phyloP scores from a whole-genome alignment of 2,113 vertebrate genomes.

The Poecilia latipinna region DNA sequence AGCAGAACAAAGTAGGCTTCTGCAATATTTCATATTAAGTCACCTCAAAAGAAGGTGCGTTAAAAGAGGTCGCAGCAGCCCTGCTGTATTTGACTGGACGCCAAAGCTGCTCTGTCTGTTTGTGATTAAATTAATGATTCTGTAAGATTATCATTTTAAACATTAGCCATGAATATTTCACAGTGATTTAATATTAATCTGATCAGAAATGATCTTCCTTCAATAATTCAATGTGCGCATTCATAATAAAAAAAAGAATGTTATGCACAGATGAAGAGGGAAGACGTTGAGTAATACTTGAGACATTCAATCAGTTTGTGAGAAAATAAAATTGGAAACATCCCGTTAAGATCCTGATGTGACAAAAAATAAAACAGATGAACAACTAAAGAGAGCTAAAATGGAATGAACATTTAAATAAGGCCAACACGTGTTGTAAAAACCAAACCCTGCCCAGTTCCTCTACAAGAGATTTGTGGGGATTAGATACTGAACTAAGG shows the following conservation, averaged over 20 bases:
- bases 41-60: constrained; percentile 48
- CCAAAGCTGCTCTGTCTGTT: constrained; percentile 63
- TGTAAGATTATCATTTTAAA: constrained; percentile 65
- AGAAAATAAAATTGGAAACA: constrained; percentile 36
- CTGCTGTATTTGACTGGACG: constrained; percentile 35
- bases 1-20: constrained; percentile 41
- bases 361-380: constrained; percentile 14
- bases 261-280: constrained; percentile 42
- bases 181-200: constrained; percentile 80
- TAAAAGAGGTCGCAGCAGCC: constrained; percentile 25
- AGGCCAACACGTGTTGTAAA: constrained; percentile 25
- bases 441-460: constrained; percentile 29
- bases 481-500: constrained; percentile 71
- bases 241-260: constrained; percentile 79
- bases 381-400: constrained; percentile 6
- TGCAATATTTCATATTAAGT: constrained; percentile 57
- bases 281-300: constrained; percentile 13
- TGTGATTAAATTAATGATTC: constrained; percentile 73
- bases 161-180: constrained; percentile 78
- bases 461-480: constrained; percentile 60
- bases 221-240: constrained; percentile 82
- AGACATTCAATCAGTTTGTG: constrained; percentile 42
- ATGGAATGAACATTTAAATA: constrained; percentile 8
- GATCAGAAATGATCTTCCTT: constrained; percentile 80
- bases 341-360: constrained; percentile 3